Conservation (phyloP, 53 echinoderm and acorn worm genomes). For the Apostichopus leukothele region DNA sequence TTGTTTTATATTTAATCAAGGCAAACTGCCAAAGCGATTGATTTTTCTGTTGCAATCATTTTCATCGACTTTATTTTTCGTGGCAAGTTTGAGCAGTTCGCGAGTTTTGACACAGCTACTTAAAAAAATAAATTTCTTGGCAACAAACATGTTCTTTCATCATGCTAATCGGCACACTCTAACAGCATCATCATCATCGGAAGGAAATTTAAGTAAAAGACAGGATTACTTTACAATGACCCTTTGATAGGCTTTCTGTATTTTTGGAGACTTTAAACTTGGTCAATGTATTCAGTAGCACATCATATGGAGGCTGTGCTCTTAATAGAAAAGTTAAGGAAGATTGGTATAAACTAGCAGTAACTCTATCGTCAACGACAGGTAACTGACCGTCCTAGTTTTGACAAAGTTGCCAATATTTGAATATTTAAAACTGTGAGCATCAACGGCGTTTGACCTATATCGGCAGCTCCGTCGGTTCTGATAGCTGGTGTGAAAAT, state of each 20-base stretch:
- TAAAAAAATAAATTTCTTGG: too few species aligned
- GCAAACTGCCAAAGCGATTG: too few species aligned
- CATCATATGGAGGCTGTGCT: background rate
- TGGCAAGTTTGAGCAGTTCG: too few species aligned
- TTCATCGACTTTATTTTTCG: too few species aligned
- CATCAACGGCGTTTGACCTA: background rate
- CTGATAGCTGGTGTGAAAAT: too few species aligned
- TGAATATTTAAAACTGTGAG: background rate
- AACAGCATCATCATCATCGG: too few species aligned
- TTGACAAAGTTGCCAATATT: background rate
- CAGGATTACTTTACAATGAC: background rate
- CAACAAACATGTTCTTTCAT: too few species aligned
- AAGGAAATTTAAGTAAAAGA: background rate
- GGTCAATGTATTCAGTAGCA: conserved; percentile 10
- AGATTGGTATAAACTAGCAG: conserved; percentile 5
- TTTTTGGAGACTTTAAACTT: background rate
- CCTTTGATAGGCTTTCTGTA: background rate
- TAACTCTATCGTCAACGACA: background rate
- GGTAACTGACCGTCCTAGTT: conserved; percentile 14
- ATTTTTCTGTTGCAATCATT: too few species aligned
- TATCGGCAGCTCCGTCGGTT: background rate
- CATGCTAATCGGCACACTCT: too few species aligned
- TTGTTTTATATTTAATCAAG: too few species aligned
- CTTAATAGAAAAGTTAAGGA: background rate
- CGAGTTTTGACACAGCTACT: too few species aligned